phyloP scores from a whole-genome alignment of 2,888 invertebrate species.

The Chalcis sispes region DNA sequence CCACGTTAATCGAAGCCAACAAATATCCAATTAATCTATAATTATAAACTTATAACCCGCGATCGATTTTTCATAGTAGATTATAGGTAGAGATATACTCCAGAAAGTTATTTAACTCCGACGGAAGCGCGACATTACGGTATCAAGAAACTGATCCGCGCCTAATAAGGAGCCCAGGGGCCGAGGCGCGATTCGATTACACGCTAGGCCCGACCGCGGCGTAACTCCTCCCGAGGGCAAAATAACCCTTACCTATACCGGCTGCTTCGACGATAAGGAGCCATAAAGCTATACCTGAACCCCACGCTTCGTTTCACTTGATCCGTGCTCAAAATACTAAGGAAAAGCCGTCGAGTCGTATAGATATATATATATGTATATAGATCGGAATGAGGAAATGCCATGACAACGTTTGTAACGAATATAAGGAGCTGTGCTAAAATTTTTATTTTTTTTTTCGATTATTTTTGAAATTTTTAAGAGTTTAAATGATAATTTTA shows the following conservation, averaged over 20 bases:
- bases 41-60: no score
- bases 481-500: neutral
- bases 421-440: no score
- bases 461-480: neutral
- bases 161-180: conserved; percentile 11
- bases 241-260: conserved; percentile 19
- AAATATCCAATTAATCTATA: neutral
- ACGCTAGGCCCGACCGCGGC: conserved; percentile 17
- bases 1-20: no score
- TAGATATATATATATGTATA: no score
- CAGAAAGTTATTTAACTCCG: neutral
- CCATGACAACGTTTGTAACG: no score
- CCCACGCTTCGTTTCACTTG: conserved; percentile 25
- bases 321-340: conserved; percentile 18
- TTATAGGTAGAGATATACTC: no score
- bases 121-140: neutral
- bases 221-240: conserved; percentile 39
- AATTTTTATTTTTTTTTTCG: no score
- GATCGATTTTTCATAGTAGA: neutral
- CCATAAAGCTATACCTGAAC: neutral
- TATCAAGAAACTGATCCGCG: conserved; percentile 30
- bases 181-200: conserved; percentile 38
- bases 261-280: conserved; percentile 35
- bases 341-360: neutral
- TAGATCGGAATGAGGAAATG: no score